Evolutionary conservation across 2,888 invertebrate genomes (phyloP).

Genomic region (Sarcophaga carnaria): DNA sequence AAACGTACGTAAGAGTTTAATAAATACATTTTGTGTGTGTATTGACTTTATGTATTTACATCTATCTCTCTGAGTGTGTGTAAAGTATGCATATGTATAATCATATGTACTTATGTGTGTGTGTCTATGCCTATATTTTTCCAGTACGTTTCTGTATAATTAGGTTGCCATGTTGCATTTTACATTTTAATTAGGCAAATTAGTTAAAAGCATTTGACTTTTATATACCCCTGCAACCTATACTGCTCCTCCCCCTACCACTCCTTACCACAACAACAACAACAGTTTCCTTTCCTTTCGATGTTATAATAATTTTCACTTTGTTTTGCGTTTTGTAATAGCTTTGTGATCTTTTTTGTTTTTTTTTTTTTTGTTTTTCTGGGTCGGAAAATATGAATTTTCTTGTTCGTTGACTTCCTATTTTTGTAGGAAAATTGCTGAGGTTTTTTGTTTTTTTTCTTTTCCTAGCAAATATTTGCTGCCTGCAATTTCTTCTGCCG

Average conservation of each 20-base stretch:
- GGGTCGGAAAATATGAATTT: slow-evolving; percentile 61
- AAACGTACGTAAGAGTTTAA: too few species aligned
- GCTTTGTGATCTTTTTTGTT: neutral
- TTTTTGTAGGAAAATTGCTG: slow-evolving; percentile 48
- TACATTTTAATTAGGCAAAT: slow-evolving; percentile 69
- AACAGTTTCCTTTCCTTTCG: slow-evolving; percentile 22
- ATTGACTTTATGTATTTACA: neutral
- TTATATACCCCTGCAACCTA: too few species aligned
- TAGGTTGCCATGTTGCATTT: slow-evolving; percentile 63
- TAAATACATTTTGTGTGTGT: neutral
- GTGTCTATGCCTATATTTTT: neutral
- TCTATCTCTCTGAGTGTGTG: neutral
- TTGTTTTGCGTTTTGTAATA: neutral
- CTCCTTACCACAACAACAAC: slow-evolving; percentile 2
- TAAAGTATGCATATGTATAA: neutral
- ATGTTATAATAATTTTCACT: slow-evolving; percentile 7
- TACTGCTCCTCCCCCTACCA: neutral
- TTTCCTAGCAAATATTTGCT: slow-evolving; percentile 42
- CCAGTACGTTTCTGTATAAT: slow-evolving; percentile 52
- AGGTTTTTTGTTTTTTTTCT: slow-evolving; percentile 7
- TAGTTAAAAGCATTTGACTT: slow-evolving; percentile 62
- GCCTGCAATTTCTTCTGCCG: slow-evolving; percentile 35
- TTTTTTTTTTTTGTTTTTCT: neutral
- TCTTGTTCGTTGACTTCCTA: slow-evolving; percentile 47
- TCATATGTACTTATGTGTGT: neutral